These are phyloP conservation scores for Macropus fuliginosus DNA, from an alignment of 2,797 vertebrate genomes.

Conservation along the genomic window DNA sequence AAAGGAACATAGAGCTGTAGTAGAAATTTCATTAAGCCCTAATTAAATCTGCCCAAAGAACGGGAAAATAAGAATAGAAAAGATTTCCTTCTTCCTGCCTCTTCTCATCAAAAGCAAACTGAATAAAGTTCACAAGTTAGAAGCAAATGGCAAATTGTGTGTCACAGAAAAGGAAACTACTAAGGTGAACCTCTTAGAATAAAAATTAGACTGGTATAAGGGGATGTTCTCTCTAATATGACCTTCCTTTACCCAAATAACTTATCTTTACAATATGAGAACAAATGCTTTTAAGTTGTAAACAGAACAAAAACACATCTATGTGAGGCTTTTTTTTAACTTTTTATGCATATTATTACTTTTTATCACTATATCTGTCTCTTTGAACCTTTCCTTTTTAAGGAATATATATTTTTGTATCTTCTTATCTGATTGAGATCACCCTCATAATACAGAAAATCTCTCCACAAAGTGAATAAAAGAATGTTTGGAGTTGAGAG, in stretches of 20 bases:
- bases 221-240: slow-evolving; percentile 44
- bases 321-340: not conserved
- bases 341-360: slow-evolving; percentile 1
- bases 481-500: not conserved
- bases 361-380: slow-evolving; percentile 40
- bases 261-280: slow-evolving; percentile 69
- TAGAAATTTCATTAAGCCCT: slow-evolving; percentile 99
- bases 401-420: not conserved
- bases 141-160: slow-evolving; percentile 78
- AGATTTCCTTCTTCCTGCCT: slow-evolving; percentile 69
- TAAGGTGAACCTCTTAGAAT: slow-evolving; percentile 76
- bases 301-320: not conserved
- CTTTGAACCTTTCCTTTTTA: not conserved
- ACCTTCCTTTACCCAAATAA: slow-evolving; percentile 57
- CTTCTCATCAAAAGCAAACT: slow-evolving; percentile 77
- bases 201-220: slow-evolving; percentile 78
- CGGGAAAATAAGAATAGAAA: slow-evolving; percentile 75
- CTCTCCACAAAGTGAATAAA: not conserved
- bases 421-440: not conserved
- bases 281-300: slow-evolving; percentile 41
- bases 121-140: slow-evolving; percentile 82
- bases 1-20: slow-evolving; percentile 98
- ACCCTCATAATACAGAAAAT: not conserved
- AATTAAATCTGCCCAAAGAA: slow-evolving; percentile 88
- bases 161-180: slow-evolving; percentile 78